Evolutionary conservation across 2,797 vertebrate genomes (phyloP).

Genomic region (Oreochromis grahami): DNA sequence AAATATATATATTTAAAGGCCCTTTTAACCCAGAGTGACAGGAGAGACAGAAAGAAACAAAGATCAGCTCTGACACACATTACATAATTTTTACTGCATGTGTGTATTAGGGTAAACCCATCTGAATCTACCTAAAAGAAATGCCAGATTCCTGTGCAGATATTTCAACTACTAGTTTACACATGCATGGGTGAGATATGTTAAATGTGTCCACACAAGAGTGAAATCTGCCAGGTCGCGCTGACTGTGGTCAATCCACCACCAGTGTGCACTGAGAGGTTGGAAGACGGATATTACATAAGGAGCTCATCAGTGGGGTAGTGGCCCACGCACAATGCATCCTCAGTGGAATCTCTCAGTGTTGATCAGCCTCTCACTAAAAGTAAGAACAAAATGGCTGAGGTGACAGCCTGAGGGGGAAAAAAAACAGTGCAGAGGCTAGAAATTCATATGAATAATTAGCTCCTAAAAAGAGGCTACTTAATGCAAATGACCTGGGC

Average conservation of each 20-base stretch:
- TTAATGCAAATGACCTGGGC: conserved; percentile 16
- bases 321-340: conserved; percentile 72
- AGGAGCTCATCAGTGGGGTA: conserved; percentile 73
- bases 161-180: neutral
- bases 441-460: conserved; percentile 45
- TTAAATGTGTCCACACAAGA: neutral
- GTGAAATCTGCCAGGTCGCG: conserved; percentile 10
- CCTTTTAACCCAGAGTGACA: neutral
- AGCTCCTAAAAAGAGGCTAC: conserved; percentile 4
- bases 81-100: neutral
- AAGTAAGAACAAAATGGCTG: conserved; percentile 73
- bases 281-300: conserved; percentile 71
- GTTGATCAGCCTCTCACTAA: conserved; percentile 56
- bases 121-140: neutral
- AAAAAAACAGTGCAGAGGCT: neutral
- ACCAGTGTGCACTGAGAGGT: conserved; percentile 33
- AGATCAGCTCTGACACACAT: neutral
- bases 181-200: neutral
- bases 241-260: conserved; percentile 37
- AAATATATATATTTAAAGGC: neutral
- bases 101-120: neutral
- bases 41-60: neutral
- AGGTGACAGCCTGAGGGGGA: conserved; percentile 35
- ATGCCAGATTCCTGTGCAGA: neutral
- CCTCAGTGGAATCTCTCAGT: conserved; percentile 62